These are phyloP conservation scores for Tuberolachnus salignus DNA, from an alignment of 2,888 invertebrate species.

Conservation along the genomic window DNA sequence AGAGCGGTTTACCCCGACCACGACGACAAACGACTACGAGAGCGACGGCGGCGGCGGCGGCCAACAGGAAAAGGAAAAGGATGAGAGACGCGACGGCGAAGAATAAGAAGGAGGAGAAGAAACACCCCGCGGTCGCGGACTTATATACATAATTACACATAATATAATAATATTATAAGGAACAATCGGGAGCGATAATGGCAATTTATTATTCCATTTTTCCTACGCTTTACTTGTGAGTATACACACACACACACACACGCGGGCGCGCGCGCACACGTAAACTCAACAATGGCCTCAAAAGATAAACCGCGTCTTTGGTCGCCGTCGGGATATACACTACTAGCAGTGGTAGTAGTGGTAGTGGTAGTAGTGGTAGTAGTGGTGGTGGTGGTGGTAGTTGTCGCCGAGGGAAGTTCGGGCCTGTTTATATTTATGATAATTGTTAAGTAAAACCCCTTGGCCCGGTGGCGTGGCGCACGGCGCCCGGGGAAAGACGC, in stretches of 20 bases:
- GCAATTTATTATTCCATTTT: conserved; percentile 56
- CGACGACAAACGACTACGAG: neutral
- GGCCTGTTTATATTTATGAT: conserved; percentile 56
- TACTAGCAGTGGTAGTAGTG: neutral
- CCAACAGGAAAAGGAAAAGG: conserved; percentile 56
- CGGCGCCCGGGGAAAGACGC: conserved; percentile 26
- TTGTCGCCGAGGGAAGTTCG: conserved; percentile 40
- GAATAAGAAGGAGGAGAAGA: conserved; percentile 50
- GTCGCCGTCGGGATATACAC: neutral
- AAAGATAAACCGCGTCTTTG: conserved; percentile 56
- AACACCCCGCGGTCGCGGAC: conserved; percentile 39
- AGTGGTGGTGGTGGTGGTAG: conserved; percentile 25
- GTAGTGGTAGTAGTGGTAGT: conserved; percentile 22
- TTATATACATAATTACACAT: conserved; percentile 55
- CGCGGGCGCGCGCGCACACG: neutral
- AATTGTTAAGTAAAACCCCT: conserved; percentile 56
- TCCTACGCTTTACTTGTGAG: conserved; percentile 36
- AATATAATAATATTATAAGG: conserved; percentile 56
- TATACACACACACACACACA: conserved; percentile 24
- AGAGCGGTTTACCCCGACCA: conserved; percentile 38
- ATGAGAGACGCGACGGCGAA: conserved; percentile 42
- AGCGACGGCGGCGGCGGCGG: neutral
- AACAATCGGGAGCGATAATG: conserved; percentile 55
- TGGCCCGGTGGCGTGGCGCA: conserved; percentile 21
- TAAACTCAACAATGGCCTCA: conserved; percentile 52